phyloP scores from a whole-genome alignment of 2,797 vertebrate genomes.

The Varecia variegata region DNA sequence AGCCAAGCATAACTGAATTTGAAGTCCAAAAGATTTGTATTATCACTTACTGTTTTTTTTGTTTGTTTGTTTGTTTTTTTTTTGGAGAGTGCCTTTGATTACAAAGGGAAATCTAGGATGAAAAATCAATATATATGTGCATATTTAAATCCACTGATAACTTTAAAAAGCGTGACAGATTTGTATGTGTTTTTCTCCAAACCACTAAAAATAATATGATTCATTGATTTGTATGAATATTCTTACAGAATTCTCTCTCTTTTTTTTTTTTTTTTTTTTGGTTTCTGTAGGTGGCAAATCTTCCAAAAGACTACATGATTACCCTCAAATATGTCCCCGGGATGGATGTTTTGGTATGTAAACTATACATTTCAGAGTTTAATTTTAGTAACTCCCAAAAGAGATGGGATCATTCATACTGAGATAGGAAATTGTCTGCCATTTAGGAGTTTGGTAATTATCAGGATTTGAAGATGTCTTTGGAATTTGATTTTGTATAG shows the following conservation, averaged over 20 bases:
- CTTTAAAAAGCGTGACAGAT: not conserved
- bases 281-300: conserved; percentile 86
- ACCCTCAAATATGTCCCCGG: conserved; percentile 87
- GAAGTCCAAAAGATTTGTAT: not conserved
- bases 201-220: not conserved
- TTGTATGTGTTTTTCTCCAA: not conserved
- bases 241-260: conserved; percentile 35
- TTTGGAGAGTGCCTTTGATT: not conserved
- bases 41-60: not conserved
- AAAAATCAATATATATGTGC: conserved; percentile 13
- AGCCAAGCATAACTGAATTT: not conserved
- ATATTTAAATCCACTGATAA: not conserved
- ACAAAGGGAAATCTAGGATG: not conserved
- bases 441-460: conserved; percentile 22
- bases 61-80: conserved; percentile 12
- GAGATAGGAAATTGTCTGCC: not conserved
- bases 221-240: conserved; percentile 4
- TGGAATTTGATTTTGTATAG: not conserved
- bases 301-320: conserved; percentile 89
- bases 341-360: conserved; percentile 88
- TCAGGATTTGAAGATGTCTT: not conserved
- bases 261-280: conserved; percentile 55
- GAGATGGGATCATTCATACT: not conserved
- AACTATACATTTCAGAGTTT: conserved; percentile 57
- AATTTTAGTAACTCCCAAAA: conserved; percentile 48